Evolutionary conservation across 1,140 invertebrate species (phyloP).

Genomic region (Ruditapes philippinarum): DNA sequence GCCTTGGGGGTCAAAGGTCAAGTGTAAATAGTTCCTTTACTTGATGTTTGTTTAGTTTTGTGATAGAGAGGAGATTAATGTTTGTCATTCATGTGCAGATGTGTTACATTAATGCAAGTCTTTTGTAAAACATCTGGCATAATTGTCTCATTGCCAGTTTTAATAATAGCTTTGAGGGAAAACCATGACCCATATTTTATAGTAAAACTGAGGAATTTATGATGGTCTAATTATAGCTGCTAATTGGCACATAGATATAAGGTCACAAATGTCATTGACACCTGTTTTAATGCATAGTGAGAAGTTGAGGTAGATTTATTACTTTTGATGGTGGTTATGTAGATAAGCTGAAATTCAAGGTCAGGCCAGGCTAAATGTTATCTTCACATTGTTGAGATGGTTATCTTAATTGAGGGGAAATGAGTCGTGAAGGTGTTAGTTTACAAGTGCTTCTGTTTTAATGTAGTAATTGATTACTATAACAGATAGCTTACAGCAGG

Average conservation of each 20-base stretch:
- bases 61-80: constrained; percentile 52
- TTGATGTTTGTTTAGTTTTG: constrained; percentile 55
- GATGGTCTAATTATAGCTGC: constrained; percentile 53
- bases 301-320: constrained; percentile 40
- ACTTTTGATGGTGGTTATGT: neutral
- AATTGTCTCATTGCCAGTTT: constrained; percentile 46
- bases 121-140: constrained; percentile 51
- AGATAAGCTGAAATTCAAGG: constrained; percentile 51
- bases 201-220: constrained; percentile 44
- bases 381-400: constrained; percentile 31
- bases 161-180: constrained; percentile 61
- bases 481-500: constrained; percentile 5
- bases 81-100: constrained; percentile 53
- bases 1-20: constrained; percentile 60
- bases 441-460: neutral
- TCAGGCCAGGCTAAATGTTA: constrained; percentile 7
- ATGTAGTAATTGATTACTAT: neutral
- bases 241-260: constrained; percentile 49
- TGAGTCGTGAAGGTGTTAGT: neutral
- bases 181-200: constrained; percentile 32
- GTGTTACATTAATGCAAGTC: constrained; percentile 4
- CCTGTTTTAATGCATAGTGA: constrained; percentile 16
- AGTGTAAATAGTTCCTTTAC: constrained; percentile 51
- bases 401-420: constrained; percentile 21
- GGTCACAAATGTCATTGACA: constrained; percentile 57